These are phyloP conservation scores for Paramisgurnus dabryanus DNA, from an alignment of 2,113 vertebrate genomes.

Conservation along the genomic window DNA sequence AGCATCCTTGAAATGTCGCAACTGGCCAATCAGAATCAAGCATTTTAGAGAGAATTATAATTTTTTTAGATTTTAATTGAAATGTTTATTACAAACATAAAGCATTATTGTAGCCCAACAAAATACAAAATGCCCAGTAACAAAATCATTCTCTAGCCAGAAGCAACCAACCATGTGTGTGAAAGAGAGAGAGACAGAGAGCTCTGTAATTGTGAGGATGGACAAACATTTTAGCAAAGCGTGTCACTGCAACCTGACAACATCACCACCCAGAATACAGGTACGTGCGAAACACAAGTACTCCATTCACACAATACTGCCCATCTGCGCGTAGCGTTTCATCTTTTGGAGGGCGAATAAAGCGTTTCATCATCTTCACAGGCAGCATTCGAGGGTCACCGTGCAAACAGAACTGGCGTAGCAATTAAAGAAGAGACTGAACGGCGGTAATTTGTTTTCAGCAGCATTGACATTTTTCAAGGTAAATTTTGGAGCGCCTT, in stretches of 20 bases:
- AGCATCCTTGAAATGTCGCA: no score
- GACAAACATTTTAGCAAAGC: slow-evolving; percentile 1
- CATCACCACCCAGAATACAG: slow-evolving; percentile 4
- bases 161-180: neutral
- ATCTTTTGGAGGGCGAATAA: neutral
- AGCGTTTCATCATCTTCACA: slow-evolving; percentile 20
- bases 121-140: no score
- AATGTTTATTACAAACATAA: no score
- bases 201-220: neutral
- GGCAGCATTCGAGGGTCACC: slow-evolving; percentile 9
- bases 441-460: slow-evolving; percentile 12
- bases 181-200: slow-evolving; percentile 14
- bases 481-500: slow-evolving; percentile 10
- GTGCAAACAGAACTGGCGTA: slow-evolving; percentile 3
- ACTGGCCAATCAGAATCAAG: no score
- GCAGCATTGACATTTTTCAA: neutral
- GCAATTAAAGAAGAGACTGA: slow-evolving; percentile 29
- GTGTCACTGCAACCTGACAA: slow-evolving; percentile 16
- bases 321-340: slow-evolving; percentile 19
- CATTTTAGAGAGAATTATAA: no score
- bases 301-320: slow-evolving; percentile 2
- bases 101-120: no score
- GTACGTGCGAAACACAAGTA: neutral
- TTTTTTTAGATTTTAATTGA: no score
- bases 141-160: no score